Percentiles rank a stretch among this genome's conserved stretches.
These are phyloP conservation scores for Rachycentron canadum DNA, from an alignment of 2,797 vertebrate species.

Conservation along the genomic window DNA sequence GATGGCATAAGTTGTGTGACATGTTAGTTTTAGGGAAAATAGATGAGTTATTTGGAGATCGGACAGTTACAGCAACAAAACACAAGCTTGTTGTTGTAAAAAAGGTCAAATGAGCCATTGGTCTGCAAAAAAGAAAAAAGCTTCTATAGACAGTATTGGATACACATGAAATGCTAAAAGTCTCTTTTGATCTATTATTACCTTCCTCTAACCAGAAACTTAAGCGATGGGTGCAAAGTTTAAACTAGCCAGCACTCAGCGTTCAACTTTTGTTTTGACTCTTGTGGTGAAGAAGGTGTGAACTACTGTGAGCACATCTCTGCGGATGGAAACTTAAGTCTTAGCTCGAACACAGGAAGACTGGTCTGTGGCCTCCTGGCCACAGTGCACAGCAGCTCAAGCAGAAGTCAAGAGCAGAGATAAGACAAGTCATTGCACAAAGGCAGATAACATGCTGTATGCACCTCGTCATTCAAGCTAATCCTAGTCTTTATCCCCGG, in stretches of 20 bases:
- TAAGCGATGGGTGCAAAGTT: background rate
- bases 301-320: constrained; percentile 29
- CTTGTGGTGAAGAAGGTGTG: constrained; percentile 21
- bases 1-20: too few species aligned
- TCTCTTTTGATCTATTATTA: constrained; percentile 29
- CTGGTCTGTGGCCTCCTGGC: constrained; percentile 1
- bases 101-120: background rate
- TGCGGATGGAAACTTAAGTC: constrained; percentile 44
- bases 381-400: background rate
- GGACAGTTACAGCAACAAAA: too few species aligned
- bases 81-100: too few species aligned
- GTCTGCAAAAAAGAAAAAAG: too few species aligned
- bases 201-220: background rate
- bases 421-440: background rate
- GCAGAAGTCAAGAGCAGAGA: background rate
- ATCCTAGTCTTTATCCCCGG: too few species aligned
- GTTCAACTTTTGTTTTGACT: background rate
- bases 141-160: background rate
- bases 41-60: too few species aligned
- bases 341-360: constrained; percentile 39
- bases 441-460: background rate
- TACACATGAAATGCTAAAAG: constrained; percentile 7
- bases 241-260: background rate
- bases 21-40: too few species aligned
- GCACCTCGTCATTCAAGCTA: too few species aligned